A percentile compares a stretch with the other conserved stretches of the same genome.
Evolutionary conservation across 2,797 vertebrate genomes (phyloP).

Genomic region (Diplodus puntazzo): DNA sequence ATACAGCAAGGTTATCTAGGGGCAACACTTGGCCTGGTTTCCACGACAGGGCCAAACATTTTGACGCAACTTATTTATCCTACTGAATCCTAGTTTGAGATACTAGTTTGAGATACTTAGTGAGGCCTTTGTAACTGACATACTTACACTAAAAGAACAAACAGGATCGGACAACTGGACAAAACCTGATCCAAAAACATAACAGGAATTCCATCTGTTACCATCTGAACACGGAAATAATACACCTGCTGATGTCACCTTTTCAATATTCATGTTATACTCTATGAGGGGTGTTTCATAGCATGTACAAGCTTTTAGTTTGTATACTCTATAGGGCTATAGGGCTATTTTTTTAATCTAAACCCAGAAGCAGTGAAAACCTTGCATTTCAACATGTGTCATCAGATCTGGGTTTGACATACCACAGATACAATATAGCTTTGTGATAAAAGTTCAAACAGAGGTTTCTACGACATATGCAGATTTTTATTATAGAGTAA

Average conservation of each 20-base stretch:
- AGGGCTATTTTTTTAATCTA: background rate
- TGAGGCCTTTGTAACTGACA: background rate
- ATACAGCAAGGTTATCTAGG: background rate
- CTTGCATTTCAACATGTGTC: background rate
- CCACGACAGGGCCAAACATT: background rate
- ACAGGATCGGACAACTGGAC: background rate
- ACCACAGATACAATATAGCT: background rate
- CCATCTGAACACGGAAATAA: background rate
- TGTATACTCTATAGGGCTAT: background rate
- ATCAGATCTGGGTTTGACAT: background rate
- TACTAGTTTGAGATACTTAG: background rate
- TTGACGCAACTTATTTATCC: background rate
- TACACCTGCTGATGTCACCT: background rate
- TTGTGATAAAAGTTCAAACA: background rate
- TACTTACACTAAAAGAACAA: background rate
- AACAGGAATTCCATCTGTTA: conserved; percentile 8
- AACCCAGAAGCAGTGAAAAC: background rate
- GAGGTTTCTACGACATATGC: background rate
- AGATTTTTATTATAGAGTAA: background rate
- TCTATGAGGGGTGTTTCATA: background rate
- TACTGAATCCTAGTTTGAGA: background rate
- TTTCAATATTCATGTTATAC: no score
- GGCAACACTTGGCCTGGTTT: conserved; percentile 9
- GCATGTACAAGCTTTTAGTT: background rate
- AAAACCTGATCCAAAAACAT: conserved; percentile 3